Evolutionary conservation across 2,113 vertebrate species (phyloP), one percentile per base, ranked within the genome.

Genomic region (Toxotes jaculatrix): DNA sequence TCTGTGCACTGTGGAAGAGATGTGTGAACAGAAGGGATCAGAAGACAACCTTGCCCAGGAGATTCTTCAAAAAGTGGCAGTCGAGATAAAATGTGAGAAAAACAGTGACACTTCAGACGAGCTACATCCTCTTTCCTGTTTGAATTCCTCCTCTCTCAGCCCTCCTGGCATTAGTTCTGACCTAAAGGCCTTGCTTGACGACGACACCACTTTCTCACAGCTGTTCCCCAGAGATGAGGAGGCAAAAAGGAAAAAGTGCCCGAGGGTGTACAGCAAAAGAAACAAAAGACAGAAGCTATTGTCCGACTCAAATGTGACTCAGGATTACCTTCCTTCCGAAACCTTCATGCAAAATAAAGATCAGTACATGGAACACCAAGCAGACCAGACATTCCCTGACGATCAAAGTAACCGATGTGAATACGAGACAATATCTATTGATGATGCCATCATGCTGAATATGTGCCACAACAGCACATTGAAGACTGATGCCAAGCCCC

Each of bases 211-310:
- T 0, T 97, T 98, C 84, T 97, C 97, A 5, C 96, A 96, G 85
- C 95, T 98, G 43, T 99, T 98, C 76, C 97, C 97, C 34, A 82
- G 95, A 72, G 95, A 96, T 0, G 94, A 96, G 21, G 96, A 95
- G 76, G 85, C 95, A n/a, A 94, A 95, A 66, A 94, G 93, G 36
- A 96, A 97, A 79, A 99, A 97, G 91, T 97, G 96, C 88, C 95
- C 93, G 0, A 93, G 96, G 4, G 98, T 98, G 36, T 98, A 98
- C 0, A 96, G 97, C 79, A 98, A 98, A 87, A 96, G 94, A 78
- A 94, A 94, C 82, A 96, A 96, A 93, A 96, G 92, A 79, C 94
- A 91, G 73, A 96, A 94, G 70, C 88, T 95, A 21, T 88, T 74
- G 0, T 62, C 91, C 0, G 4, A 85, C 80, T 68, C 90, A 40